These are phyloP conservation scores for Melitaea athalia DNA, from an alignment of 2,888 invertebrate species.

Conservation along the genomic window DNA sequence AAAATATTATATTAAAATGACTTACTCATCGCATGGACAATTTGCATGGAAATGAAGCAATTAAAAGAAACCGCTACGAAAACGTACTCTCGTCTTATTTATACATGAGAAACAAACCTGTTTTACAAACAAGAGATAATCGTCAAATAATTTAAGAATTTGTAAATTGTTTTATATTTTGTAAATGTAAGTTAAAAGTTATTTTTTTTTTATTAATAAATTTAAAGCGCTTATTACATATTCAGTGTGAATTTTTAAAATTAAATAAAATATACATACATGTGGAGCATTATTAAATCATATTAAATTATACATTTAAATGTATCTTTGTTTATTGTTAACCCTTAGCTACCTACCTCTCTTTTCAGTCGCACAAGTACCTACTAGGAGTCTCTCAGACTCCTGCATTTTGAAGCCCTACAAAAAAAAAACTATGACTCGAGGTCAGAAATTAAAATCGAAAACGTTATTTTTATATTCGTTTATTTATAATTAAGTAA, in stretches of 20 bases:
- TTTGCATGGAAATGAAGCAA: slow-evolving; percentile 37
- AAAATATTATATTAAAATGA: slow-evolving; percentile 19
- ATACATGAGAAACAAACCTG: slow-evolving; percentile 29
- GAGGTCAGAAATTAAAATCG: too few relatives aligned
- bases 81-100: slow-evolving; percentile 24
- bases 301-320: slow-evolving; percentile 2
- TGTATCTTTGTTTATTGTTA: background rate
- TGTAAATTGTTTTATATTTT: slow-evolving; percentile 14
- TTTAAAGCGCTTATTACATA: background rate
- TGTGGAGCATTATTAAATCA: background rate
- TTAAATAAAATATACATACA: background rate
- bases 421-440: too few relatives aligned
- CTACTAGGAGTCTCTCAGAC: too few relatives aligned
- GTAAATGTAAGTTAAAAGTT: background rate
- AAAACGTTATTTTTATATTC: too few relatives aligned
- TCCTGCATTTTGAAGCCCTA: too few relatives aligned
- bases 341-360: too few relatives aligned
- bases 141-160: slow-evolving; percentile 22
- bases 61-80: slow-evolving; percentile 38
- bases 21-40: slow-evolving; percentile 25
- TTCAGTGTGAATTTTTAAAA: too few relatives aligned
- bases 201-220: background rate
- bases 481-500: too few relatives aligned
- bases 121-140: slow-evolving; percentile 24
- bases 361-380: too few relatives aligned